These are phyloP conservation scores for Heliopora coerulea DNA, from an alignment of 92 coral and sea anemone species.

Conservation along the genomic window DNA sequence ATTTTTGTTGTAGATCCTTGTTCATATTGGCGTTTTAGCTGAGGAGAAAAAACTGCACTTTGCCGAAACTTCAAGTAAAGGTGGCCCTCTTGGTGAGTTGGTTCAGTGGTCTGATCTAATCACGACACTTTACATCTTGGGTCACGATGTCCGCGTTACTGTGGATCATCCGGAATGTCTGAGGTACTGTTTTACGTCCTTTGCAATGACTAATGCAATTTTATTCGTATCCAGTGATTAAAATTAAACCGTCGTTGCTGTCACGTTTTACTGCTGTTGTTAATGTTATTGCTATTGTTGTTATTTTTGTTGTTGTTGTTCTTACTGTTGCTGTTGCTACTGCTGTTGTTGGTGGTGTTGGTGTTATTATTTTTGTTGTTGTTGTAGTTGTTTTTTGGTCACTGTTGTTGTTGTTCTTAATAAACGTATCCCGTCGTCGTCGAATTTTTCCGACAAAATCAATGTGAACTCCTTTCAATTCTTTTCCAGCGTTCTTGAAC, in stretches of 20 bases:
- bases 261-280: too few species aligned
- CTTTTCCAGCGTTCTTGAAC: constrained; percentile 42
- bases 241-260: too few species aligned
- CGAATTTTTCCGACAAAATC: too few species aligned
- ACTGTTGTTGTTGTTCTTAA: too few species aligned
- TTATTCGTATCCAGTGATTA: not conserved
- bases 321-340: too few species aligned
- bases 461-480: not conserved
- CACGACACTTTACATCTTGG: constrained; percentile 72
- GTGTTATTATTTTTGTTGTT: too few species aligned
- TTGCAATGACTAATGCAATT: constrained; percentile 2
- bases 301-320: too few species aligned
- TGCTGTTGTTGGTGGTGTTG: too few species aligned
- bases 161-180: constrained; percentile 58
- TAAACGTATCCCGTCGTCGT: too few species aligned
- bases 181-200: constrained; percentile 39
- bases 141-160: constrained; percentile 80
- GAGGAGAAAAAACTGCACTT: constrained; percentile 70
- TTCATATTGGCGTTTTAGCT: constrained; percentile 86
- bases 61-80: constrained; percentile 73
- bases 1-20: constrained; percentile 64
- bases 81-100: constrained; percentile 95
- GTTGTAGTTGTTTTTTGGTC: too few species aligned
- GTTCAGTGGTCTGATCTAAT: constrained; percentile 97
- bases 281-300: too few species aligned